Conservation (phyloP, 2,797 vertebrate genomes). For the Streptopelia turtur region DNA sequence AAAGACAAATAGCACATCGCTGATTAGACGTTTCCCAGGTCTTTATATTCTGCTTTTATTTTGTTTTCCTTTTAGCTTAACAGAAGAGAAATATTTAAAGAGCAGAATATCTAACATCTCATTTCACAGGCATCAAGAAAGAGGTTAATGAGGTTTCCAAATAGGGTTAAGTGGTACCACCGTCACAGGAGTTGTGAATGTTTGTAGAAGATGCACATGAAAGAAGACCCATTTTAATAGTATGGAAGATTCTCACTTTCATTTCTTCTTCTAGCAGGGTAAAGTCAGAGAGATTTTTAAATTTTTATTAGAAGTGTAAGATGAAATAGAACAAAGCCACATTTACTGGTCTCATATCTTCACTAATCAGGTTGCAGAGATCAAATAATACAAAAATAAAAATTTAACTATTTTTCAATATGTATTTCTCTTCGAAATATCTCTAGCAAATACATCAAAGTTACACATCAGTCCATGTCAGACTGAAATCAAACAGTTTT, state of each 20-base stretch:
- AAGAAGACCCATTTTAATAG: constrained; percentile 56
- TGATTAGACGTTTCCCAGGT: constrained; percentile 35
- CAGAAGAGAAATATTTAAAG: constrained; percentile 55
- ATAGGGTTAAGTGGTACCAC: constrained; percentile 61
- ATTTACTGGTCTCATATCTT: constrained; percentile 42
- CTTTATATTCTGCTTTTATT: constrained; percentile 57
- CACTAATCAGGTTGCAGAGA: constrained; percentile 37
- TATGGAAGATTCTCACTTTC: constrained; percentile 55
- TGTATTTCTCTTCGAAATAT: constrained; percentile 52
- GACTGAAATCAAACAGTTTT: constrained; percentile 38
- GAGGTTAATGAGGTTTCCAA: constrained; percentile 70
- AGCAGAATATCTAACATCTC: constrained; percentile 28
- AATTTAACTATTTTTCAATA: constrained; percentile 54
- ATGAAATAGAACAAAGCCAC: constrained; percentile 58
- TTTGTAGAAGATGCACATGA: constrained; percentile 66
- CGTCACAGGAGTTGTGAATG: constrained; percentile 54
- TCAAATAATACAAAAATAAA: constrained; percentile 53
- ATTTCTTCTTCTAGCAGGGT: constrained; percentile 30
- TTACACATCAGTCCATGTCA: constrained; percentile 4
- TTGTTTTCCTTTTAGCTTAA: constrained; percentile 47
- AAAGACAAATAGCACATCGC: not conserved
- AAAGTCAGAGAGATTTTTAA: constrained; percentile 42
- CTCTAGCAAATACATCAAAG: constrained; percentile 57
- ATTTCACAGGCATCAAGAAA: constrained; percentile 67
- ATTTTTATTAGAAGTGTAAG: constrained; percentile 50